Evolutionary conservation across 2,888 invertebrate species (phyloP).

Genomic region (Drosophila paracracens): DNA sequence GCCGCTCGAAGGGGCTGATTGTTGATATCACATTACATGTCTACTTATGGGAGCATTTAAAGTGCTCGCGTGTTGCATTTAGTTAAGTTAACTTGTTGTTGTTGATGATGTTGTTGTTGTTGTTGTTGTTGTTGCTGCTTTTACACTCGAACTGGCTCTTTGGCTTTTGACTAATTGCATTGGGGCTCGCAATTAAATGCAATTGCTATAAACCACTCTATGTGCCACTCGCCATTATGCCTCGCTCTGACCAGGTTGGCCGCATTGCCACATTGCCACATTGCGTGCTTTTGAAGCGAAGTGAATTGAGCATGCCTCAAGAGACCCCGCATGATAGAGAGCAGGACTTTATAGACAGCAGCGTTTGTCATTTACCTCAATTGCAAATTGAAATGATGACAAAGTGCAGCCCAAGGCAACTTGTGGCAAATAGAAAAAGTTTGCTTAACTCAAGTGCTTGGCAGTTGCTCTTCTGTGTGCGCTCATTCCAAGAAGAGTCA

Average conservation of each 20-base stretch:
- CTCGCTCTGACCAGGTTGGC: not conserved
- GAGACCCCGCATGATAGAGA: constrained; percentile 51
- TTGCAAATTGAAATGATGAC: constrained; percentile 68
- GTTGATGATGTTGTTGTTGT: constrained; percentile 16
- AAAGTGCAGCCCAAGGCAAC: constrained; percentile 32
- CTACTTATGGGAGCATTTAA: constrained; percentile 56
- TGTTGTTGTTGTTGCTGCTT: constrained; percentile 16
- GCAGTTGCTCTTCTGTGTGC: not conserved
- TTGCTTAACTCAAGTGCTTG: constrained; percentile 31
- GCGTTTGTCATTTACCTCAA: constrained; percentile 63
- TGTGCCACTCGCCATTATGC: not conserved
- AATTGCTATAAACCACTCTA: constrained; percentile 36
- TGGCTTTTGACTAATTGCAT: constrained; percentile 70
- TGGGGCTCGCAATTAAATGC: constrained; percentile 59
- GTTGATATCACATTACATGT: constrained; percentile 63
- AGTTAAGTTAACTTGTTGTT: constrained; percentile 32
- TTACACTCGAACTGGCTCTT: constrained; percentile 14
- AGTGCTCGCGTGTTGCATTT: constrained; percentile 60
- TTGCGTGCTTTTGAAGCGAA: constrained; percentile 32
- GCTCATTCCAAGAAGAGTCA: not conserved
- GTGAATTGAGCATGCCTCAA: constrained; percentile 27
- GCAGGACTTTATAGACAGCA: constrained; percentile 50
- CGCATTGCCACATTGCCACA: constrained; percentile 45
- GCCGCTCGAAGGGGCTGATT: not conserved
- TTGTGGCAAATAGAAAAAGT: constrained; percentile 21